These are phyloP conservation scores for Drosophila kanapiae DNA, from an alignment of 1,140 invertebrate species.

Conservation along the genomic window DNA sequence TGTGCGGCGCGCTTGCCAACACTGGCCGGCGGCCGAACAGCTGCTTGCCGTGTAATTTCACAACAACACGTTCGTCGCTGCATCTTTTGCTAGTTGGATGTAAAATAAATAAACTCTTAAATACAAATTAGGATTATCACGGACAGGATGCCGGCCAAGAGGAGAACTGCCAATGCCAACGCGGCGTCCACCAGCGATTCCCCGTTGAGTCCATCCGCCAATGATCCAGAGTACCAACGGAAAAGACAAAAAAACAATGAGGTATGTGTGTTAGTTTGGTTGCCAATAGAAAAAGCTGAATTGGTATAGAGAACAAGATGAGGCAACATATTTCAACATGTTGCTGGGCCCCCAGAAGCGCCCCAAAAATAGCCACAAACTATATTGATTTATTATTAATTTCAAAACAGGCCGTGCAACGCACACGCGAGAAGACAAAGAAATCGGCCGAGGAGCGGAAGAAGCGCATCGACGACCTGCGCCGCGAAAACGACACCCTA, in stretches of 20 bases:
- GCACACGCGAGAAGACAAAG: slow-evolving; percentile 77
- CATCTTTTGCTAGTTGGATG: slow-evolving; percentile 17
- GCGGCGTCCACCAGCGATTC: slow-evolving; percentile 47
- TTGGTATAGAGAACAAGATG: slow-evolving; percentile 1
- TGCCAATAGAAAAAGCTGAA: slow-evolving; percentile 30
- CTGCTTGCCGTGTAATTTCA: slow-evolving; percentile 75
- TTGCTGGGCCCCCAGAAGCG: slow-evolving; percentile 56
- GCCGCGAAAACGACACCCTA: slow-evolving; percentile 60
- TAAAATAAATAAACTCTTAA: slow-evolving; percentile 37
- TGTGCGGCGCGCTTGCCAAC: slow-evolving; percentile 42
- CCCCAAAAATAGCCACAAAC: slow-evolving; percentile 58
- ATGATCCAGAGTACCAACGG: slow-evolving; percentile 71
- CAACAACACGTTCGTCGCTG: slow-evolving; percentile 48
- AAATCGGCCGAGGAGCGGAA: slow-evolving; percentile 74
- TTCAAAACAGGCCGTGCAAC: slow-evolving; percentile 73
- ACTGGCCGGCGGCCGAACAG: slow-evolving; percentile 49
- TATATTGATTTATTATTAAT: slow-evolving; percentile 43
- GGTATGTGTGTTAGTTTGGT: slow-evolving; percentile 48
- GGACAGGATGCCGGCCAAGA: slow-evolving; percentile 76
- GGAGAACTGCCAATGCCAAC: slow-evolving; percentile 59
- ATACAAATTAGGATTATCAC: slow-evolving; percentile 81
- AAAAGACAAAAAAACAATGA: slow-evolving; percentile 84
- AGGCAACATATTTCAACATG: slow-evolving; percentile 57
- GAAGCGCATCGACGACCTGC: slow-evolving; percentile 68
- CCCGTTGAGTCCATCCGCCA: slow-evolving; percentile 48